These are phyloP conservation scores for Spheniscus humboldti DNA, from an alignment of 2,797 vertebrate species.

Conservation along the genomic window DNA sequence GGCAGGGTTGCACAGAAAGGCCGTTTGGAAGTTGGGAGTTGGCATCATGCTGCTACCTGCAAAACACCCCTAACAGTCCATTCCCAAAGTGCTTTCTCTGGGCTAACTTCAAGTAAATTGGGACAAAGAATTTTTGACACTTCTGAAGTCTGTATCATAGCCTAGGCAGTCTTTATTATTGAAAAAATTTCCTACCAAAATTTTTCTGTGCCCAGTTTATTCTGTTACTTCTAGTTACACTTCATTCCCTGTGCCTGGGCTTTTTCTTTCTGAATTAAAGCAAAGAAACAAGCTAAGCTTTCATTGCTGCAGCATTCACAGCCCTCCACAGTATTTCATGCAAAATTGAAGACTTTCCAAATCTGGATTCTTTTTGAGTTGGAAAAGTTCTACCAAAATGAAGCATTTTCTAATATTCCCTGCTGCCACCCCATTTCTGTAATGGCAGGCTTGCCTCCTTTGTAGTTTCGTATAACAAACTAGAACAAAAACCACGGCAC, in stretches of 20 bases:
- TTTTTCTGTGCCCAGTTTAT: neutral
- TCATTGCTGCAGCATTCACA: neutral
- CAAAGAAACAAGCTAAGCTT: neutral
- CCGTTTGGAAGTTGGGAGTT: neutral
- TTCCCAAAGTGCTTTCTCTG: neutral
- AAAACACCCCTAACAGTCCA: neutral
- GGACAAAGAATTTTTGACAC: neutral
- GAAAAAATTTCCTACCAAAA: neutral
- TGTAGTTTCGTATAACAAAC: neutral
- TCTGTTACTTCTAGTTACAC: neutral
- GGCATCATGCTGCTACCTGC: neutral
- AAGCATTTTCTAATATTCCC: neutral
- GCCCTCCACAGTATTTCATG: neutral
- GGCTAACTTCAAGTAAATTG: neutral
- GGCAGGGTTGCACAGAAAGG: neutral
- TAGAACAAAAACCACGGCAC: neutral
- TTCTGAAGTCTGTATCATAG: neutral
- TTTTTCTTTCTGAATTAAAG: neutral
- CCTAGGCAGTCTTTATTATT: neutral
- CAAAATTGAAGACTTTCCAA: slow-evolving; percentile 32
- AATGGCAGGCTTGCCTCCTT: neutral
- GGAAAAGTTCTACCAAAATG: neutral
- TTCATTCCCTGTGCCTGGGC: neutral
- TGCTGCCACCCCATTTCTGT: neutral
- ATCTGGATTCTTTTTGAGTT: neutral